Percentiles rank a stretch among this genome's conserved stretches.
These are phyloP conservation scores for Aproaerema taeniolella DNA, from an alignment of 2,888 invertebrate genomes.

Conservation along the genomic window DNA sequence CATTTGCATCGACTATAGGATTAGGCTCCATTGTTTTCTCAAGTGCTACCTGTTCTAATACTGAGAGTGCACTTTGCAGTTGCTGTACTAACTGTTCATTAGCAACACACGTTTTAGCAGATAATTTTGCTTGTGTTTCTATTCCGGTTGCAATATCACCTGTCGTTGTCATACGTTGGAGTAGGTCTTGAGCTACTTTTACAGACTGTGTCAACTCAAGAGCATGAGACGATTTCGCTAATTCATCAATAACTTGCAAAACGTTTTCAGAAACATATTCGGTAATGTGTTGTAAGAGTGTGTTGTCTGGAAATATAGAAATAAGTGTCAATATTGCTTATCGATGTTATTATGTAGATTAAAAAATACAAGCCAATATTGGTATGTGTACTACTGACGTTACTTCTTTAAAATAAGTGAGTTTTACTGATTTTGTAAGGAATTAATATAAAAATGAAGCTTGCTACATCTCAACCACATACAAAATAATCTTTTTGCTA, in stretches of 20 bases:
- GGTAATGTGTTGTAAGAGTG: too few relatives aligned
- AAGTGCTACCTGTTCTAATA: neutral
- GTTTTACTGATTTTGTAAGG: too few relatives aligned
- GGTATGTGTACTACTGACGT: too few relatives aligned
- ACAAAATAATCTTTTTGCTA: too few relatives aligned
- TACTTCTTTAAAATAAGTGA: too few relatives aligned
- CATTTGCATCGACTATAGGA: constrained; percentile 3
- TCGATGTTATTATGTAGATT: too few relatives aligned
- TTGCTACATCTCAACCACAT: too few relatives aligned
- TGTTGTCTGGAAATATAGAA: too few relatives aligned
- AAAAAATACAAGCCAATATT: too few relatives aligned
- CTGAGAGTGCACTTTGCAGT: neutral
- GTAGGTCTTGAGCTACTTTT: constrained; percentile 13
- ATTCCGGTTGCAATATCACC: neutral
- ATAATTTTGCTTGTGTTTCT: neutral
- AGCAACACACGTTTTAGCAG: neutral
- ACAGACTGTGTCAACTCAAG: constrained; percentile 15
- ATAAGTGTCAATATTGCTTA: too few relatives aligned
- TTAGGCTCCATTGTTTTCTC: neutral
- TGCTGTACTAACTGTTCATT: neutral
- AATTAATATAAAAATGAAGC: too few relatives aligned
- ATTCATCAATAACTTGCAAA: constrained; percentile 6
- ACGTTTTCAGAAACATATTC: too few relatives aligned
- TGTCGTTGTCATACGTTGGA: constrained; percentile 7
- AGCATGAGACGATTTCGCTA: constrained; percentile 6